Evolutionary conservation across 2,113 vertebrate genomes (phyloP).

Genomic region (Lonchura striata): DNA sequence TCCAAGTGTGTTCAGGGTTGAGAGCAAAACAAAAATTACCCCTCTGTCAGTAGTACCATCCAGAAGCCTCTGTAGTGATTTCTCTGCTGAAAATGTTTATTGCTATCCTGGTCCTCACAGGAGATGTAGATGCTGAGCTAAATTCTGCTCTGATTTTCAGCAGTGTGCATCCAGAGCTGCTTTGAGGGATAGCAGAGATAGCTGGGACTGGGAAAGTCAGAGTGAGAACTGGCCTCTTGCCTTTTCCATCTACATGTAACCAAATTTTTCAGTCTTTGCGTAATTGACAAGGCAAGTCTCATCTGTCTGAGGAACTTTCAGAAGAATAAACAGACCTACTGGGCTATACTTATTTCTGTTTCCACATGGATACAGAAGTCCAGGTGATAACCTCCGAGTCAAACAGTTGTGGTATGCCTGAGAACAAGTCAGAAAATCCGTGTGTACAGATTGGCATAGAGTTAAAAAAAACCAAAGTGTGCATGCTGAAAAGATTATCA

Average conservation of each 20-base stretch:
- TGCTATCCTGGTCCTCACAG: background rate
- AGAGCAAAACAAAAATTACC: conserved; percentile 59
- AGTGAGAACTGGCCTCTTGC: background rate
- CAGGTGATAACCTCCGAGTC: background rate
- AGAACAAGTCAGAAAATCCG: background rate
- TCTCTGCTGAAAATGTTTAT: conserved; percentile 22
- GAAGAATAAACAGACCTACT: background rate
- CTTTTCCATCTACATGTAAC: background rate
- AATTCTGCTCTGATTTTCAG: conserved; percentile 27
- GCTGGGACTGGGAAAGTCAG: background rate
- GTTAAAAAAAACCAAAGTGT: background rate
- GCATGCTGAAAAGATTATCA: background rate
- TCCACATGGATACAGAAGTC: background rate
- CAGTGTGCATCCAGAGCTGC: background rate
- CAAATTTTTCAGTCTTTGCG: background rate
- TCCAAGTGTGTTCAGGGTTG: conserved; percentile 23
- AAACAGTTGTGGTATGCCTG: background rate
- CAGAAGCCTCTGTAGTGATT: conserved; percentile 13
- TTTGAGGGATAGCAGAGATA: background rate
- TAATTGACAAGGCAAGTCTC: background rate
- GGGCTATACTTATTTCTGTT: background rate
- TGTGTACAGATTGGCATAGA: background rate
- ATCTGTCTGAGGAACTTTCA: background rate
- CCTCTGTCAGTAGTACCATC: conserved; percentile 52
- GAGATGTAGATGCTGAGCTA: conserved; percentile 29